These are phyloP conservation scores for Halichoerus grypus DNA, from an alignment of 2,113 vertebrate species.

Conservation along the genomic window DNA sequence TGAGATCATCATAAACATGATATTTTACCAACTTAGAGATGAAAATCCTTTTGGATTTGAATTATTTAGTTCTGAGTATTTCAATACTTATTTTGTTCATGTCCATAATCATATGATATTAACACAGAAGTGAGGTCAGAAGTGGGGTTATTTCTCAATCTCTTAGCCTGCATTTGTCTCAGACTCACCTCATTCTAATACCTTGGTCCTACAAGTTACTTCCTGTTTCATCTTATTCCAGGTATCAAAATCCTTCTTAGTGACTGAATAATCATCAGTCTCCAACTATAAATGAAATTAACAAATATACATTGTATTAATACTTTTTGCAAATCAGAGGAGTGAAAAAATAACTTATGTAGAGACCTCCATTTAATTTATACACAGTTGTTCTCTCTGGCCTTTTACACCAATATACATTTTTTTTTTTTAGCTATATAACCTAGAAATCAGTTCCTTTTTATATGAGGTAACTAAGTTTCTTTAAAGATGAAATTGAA, in stretches of 20 bases:
- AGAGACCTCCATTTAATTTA: background rate
- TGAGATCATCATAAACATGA: background rate
- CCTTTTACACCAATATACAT: background rate
- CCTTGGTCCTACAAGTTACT: background rate
- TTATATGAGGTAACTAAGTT: background rate
- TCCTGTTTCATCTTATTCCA: background rate
- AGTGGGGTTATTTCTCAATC: background rate
- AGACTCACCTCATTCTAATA: background rate
- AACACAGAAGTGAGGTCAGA: background rate
- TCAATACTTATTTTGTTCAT: background rate
- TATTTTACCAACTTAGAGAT: background rate
- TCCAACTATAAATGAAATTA: background rate
- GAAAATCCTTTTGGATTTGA: constrained; percentile 19
- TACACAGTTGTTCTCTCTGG: background rate
- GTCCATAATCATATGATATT: background rate
- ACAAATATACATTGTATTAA: background rate
- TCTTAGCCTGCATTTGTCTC: background rate
- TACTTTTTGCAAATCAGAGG: background rate
- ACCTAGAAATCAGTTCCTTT: background rate
- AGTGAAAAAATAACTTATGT: background rate
- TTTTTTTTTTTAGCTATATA: background rate
- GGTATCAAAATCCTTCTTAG: background rate
- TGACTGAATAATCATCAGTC: background rate
- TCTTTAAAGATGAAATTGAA: background rate
- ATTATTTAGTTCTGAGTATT: constrained; percentile 9